Evolutionary conservation across 2,113 vertebrate genomes (phyloP).

Genomic region (Alligator sinensis): DNA sequence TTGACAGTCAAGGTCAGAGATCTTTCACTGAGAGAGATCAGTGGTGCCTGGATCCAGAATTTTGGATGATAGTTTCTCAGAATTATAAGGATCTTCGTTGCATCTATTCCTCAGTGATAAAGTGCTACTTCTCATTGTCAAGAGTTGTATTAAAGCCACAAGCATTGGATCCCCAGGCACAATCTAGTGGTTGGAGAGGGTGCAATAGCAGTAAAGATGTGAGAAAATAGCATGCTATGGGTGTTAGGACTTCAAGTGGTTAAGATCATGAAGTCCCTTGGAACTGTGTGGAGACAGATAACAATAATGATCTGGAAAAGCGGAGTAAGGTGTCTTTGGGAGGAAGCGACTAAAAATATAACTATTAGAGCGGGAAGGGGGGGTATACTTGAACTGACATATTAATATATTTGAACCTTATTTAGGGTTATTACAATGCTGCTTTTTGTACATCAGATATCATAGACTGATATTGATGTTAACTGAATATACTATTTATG

Average conservation of each 20-base stretch:
- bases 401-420: not conserved
- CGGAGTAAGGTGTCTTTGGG: not conserved
- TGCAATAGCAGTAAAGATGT: not conserved
- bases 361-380: not conserved
- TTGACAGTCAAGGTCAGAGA: not conserved
- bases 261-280: not conserved
- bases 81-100: not conserved
- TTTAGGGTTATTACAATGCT: not conserved
- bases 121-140: not conserved
- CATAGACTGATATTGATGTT: not conserved
- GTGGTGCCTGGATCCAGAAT: not conserved
- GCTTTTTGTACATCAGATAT: not conserved
- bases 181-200: not conserved
- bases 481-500: not conserved
- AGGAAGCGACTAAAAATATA: not conserved
- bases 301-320: not conserved
- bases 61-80: not conserved
- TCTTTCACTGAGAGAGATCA: not conserved
- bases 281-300: not conserved
- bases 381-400: not conserved
- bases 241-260: not conserved
- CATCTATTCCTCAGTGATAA: not conserved
- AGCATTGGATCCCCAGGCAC: not conserved
- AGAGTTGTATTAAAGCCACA: not conserved
- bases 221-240: not conserved